Evolutionary conservation across 2,888 invertebrate genomes (phyloP).

Genomic region (Achlya flavicornis): DNA sequence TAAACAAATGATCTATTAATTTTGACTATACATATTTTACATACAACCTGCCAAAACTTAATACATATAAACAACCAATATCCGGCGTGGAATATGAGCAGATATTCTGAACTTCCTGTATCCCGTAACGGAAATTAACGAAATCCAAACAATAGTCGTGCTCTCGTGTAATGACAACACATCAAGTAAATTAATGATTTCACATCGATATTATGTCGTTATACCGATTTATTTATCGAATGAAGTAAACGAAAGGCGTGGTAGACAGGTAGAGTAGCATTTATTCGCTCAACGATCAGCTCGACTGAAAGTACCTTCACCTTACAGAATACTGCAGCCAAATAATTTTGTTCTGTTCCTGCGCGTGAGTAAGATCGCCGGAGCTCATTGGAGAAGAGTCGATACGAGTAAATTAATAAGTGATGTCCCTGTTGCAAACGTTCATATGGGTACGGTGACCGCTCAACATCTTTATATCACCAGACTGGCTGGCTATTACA

Average conservation of each 20-base stretch:
- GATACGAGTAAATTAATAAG: no score
- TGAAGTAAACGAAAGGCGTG: background rate
- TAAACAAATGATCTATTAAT: background rate
- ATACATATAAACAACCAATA: constrained; percentile 12
- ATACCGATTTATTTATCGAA: background rate
- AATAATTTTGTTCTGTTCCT: no score
- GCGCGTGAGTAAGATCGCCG: no score
- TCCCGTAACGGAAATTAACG: constrained; percentile 7
- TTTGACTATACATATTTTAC: background rate
- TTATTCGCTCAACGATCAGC: no score
- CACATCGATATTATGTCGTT: background rate
- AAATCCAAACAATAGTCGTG: constrained; percentile 6
- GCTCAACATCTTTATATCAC: no score
- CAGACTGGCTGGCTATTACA: no score
- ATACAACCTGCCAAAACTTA: constrained; percentile 8
- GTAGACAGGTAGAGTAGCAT: no score
- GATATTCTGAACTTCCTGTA: constrained; percentile 5
- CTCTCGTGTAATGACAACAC: constrained; percentile 2
- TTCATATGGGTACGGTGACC: no score
- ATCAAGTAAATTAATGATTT: constrained; percentile 1
- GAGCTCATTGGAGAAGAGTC: no score
- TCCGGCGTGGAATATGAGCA: constrained; percentile 9
- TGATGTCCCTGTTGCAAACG: no score
- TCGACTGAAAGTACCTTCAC: no score
- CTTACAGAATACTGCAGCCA: no score